A percentile compares a stretch with the other conserved stretches of the same genome.
Evolutionary conservation across 2,888 invertebrate genomes (phyloP).

Genomic region (Chromoteleia sp.): DNA sequence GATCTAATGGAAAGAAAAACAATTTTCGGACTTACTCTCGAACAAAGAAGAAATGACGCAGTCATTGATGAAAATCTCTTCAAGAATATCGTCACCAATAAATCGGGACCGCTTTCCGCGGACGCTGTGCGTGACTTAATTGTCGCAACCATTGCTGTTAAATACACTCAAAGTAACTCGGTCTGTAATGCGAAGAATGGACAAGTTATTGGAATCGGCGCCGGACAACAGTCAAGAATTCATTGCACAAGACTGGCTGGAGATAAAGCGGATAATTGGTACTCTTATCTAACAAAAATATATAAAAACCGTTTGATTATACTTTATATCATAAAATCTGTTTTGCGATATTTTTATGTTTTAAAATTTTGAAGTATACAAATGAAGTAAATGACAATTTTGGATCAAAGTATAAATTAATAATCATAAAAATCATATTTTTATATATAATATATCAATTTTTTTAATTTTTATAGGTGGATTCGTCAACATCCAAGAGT

Average conservation of each 20-base stretch:
- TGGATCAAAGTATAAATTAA: no score
- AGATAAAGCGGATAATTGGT: constrained; percentile 98
- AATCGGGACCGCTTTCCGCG: constrained; percentile 89
- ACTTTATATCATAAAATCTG: no score
- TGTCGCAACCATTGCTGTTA: constrained; percentile 97
- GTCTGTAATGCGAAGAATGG: constrained; percentile 98
- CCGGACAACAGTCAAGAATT: constrained; percentile 99
- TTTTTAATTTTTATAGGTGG: constrained; percentile 88
- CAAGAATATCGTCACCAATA: constrained; percentile 90
- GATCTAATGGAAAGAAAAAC: constrained; percentile 92
- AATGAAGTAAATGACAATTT: no score
- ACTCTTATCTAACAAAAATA: no score
- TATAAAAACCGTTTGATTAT: not conserved
- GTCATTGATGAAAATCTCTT: constrained; percentile 92
- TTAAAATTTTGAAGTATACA: no score
- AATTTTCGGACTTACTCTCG: constrained; percentile 93
- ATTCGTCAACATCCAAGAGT: constrained; percentile 96
- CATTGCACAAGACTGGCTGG: constrained; percentile 99
- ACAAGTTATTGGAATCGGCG: constrained; percentile 97
- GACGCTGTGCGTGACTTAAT: constrained; percentile 94
- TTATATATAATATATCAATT: not conserved
- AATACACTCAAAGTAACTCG: constrained; percentile 99
- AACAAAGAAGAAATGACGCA: constrained; percentile 96
- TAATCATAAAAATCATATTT: no score
- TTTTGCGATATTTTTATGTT: no score